Conservation (phyloP, 2,888 invertebrate genomes). For the Heteromyza rotundicornis region DNA sequence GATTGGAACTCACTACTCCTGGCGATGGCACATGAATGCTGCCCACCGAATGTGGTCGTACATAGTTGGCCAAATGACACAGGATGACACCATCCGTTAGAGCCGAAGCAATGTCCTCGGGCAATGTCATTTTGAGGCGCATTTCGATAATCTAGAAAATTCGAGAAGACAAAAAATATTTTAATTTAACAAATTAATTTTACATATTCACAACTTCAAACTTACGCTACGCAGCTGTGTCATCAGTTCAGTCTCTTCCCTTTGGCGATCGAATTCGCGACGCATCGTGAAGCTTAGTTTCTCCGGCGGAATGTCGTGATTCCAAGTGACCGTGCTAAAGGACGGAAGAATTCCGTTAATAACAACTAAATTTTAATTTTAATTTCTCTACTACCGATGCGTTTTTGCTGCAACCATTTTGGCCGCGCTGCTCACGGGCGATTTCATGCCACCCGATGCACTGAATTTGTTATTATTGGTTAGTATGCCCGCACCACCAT, state of each 20-base stretch:
- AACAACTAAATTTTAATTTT: neutral
- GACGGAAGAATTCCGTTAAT: neutral
- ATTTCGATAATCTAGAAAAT: conserved; percentile 86
- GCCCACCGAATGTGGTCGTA: conserved; percentile 87
- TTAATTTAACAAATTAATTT: neutral
- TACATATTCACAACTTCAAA: conserved; percentile 16
- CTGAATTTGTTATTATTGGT: conserved; percentile 48
- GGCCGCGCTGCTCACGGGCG: conserved; percentile 52
- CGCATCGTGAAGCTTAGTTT: conserved; percentile 91
- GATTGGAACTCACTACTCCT: conserved; percentile 75
- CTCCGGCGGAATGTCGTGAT: conserved; percentile 72
- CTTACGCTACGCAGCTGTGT: conserved; percentile 82
- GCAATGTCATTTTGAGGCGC: conserved; percentile 87
- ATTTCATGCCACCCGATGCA: conserved; percentile 45
- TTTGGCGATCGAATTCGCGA: conserved; percentile 87
- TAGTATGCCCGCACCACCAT: conserved; percentile 40
- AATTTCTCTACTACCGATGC: conserved; percentile 41
- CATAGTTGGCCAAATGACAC: conserved; percentile 93
- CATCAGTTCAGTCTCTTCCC: conserved; percentile 86
- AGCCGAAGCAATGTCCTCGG: conserved; percentile 83
- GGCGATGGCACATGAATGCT: conserved; percentile 95
- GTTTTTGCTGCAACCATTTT: conserved; percentile 48
- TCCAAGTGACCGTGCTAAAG: conserved; percentile 70
- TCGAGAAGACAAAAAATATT: conserved; percentile 16
- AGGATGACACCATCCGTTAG: conserved; percentile 91